These are phyloP conservation scores for Pseudolycoriella hygida DNA, from an alignment of 2,888 invertebrate genomes.

Conservation along the genomic window DNA sequence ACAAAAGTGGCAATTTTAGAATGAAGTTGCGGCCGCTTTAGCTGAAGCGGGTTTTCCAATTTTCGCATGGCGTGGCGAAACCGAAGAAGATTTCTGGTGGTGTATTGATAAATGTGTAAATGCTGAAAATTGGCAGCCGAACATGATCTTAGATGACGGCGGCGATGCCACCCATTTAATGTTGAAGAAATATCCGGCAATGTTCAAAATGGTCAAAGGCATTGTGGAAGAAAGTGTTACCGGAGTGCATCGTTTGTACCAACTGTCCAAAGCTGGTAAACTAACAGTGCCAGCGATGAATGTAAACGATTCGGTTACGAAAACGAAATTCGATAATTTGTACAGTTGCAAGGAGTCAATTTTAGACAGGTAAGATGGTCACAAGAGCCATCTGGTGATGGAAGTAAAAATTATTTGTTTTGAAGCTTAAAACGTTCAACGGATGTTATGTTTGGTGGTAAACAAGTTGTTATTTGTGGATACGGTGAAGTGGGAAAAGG, in stretches of 20 bases:
- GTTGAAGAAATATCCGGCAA: constrained; percentile 85
- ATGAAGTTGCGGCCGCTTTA: constrained; percentile 90
- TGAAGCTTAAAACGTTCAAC: constrained; percentile 31
- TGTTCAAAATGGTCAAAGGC: constrained; percentile 87
- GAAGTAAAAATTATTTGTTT: not conserved
- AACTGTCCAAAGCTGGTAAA: constrained; percentile 86
- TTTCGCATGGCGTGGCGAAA: constrained; percentile 94
- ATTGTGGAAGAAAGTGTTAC: constrained; percentile 97
- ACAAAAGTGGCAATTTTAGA: constrained; percentile 41
- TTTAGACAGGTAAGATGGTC: constrained; percentile 47
- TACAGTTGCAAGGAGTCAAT: constrained; percentile 90
- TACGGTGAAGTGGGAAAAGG: constrained; percentile 97
- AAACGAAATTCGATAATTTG: constrained; percentile 94
- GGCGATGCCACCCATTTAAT: constrained; percentile 93
- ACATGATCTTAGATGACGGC: constrained; percentile 95
- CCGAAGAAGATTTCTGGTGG: constrained; percentile 99
- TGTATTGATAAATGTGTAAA: constrained; percentile 93
- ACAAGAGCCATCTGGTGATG: not conserved
- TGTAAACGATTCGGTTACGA: constrained; percentile 94
- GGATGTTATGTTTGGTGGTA: constrained; percentile 95
- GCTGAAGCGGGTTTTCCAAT: constrained; percentile 81
- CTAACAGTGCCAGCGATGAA: constrained; percentile 95
- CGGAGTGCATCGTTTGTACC: constrained; percentile 92
- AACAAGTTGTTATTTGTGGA: constrained; percentile 89
- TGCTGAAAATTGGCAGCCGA: constrained; percentile 86